Evolutionary conservation across 1,140 invertebrate genomes (phyloP).

Genomic region (Drosophila busckii): DNA sequence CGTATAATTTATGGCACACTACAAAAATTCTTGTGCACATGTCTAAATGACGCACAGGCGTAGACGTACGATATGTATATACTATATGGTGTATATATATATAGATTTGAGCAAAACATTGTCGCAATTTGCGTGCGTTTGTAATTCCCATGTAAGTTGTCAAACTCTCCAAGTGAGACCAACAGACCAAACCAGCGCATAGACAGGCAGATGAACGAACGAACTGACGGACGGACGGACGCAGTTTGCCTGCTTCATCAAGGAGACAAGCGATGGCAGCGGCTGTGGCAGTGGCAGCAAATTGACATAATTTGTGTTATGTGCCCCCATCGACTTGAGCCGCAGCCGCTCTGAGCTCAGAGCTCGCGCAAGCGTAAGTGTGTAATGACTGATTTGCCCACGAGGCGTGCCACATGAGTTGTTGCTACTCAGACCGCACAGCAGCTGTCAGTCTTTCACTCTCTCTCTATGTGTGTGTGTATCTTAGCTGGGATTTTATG

Average conservation of each 20-base stretch:
- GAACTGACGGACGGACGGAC: not conserved
- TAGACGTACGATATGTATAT: not conserved
- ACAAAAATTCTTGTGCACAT: conserved; percentile 77
- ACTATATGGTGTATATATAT: conserved; percentile 16
- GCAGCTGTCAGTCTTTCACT: too few species aligned
- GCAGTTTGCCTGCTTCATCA: conserved; percentile 24
- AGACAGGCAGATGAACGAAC: not conserved
- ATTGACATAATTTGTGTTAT: conserved; percentile 75
- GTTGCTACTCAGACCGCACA: not conserved
- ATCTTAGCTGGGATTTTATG: too few species aligned
- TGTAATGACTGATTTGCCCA: conserved; percentile 76
- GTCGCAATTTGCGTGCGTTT: conserved; percentile 73
- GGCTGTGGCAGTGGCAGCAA: conserved; percentile 42
- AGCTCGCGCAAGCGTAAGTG: conserved; percentile 64
- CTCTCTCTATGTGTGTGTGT: too few species aligned
- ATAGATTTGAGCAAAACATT: conserved; percentile 50
- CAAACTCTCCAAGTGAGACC: conserved; percentile 64
- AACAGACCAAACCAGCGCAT: conserved; percentile 23
- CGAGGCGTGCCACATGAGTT: conserved; percentile 50
- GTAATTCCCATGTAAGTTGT: conserved; percentile 77
- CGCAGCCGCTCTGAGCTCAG: conserved; percentile 23
- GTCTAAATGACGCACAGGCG: conserved; percentile 43
- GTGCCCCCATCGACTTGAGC: conserved; percentile 26
- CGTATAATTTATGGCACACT: conserved; percentile 75
- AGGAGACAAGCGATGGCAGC: conserved; percentile 25